These are phyloP conservation scores for Salmo trutta DNA, from an alignment of 2,797 vertebrate species.

Conservation along the genomic window DNA sequence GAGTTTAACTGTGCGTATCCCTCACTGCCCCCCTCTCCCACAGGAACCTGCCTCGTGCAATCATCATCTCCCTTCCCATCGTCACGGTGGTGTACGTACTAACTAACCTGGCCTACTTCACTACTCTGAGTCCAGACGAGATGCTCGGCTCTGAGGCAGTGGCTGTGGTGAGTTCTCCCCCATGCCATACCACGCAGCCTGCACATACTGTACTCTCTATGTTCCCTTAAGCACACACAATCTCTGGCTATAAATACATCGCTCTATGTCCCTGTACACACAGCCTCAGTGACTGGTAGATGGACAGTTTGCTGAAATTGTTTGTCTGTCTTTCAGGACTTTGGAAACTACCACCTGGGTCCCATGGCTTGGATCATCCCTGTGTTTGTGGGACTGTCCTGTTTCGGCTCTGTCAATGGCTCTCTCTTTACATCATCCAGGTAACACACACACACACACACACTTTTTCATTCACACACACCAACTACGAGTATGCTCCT, in stretches of 20 bases:
- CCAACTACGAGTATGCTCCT: neutral
- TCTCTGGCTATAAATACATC: no score
- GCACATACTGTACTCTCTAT: no score
- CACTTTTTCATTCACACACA: neutral
- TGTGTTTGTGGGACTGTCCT: constrained; percentile 94
- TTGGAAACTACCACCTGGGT: constrained; percentile 89
- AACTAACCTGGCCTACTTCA: constrained; percentile 98
- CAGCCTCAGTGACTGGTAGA: neutral
- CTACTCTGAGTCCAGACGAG: constrained; percentile 82
- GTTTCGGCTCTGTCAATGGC: constrained; percentile 96
- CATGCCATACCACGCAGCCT: constrained; percentile 88
- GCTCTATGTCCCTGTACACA: neutral
- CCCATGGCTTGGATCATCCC: constrained; percentile 98
- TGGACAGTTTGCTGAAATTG: neutral
- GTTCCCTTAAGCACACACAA: no score
- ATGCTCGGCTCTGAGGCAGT: constrained; percentile 92
- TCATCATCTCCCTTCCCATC: constrained; percentile 96
- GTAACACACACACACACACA: constrained; percentile 62
- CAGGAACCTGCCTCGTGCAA: constrained; percentile 95
- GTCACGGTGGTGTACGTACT: constrained; percentile 94
- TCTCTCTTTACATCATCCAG: constrained; percentile 97
- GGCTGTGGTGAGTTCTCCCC: constrained; percentile 85
- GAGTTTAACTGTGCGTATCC: constrained; percentile 17
- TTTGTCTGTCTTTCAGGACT: constrained; percentile 79
- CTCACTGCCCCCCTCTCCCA: constrained; percentile 13